A percentile compares a stretch with the other conserved stretches of the same genome.
Evolutionary conservation across 2,888 invertebrate species (phyloP).

Genomic region (Steinernema carpocapsae): DNA sequence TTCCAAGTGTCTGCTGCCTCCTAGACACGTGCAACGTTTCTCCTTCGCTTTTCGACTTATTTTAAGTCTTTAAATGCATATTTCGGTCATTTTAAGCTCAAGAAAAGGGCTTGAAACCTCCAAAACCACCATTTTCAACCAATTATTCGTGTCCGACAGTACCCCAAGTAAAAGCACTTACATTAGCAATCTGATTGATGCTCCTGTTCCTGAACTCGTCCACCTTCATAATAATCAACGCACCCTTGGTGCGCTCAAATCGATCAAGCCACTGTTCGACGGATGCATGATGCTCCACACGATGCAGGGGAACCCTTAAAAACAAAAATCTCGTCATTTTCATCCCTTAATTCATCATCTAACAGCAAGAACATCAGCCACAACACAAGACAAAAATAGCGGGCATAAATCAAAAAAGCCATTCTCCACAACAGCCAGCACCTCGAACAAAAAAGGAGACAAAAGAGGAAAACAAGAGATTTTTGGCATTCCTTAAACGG

Average conservation of each 20-base stretch:
- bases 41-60: too few relatives aligned
- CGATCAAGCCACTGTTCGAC: slow-evolving; percentile 67
- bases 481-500: neutral
- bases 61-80: too few relatives aligned
- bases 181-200: slow-evolving; percentile 61
- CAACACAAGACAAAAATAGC: slow-evolving; percentile 10
- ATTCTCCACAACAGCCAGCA: slow-evolving; percentile 20
- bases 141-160: too few relatives aligned
- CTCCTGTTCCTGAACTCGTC: slow-evolving; percentile 63
- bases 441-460: slow-evolving; percentile 29
- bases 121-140: neutral
- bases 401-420: slow-evolving; percentile 14
- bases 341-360: slow-evolving; percentile 19
- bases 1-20: too few relatives aligned
- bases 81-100: too few relatives aligned
- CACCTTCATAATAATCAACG: slow-evolving; percentile 62
- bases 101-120: neutral
- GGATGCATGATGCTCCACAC: slow-evolving; percentile 60
- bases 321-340: neutral
- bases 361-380: slow-evolving; percentile 30
- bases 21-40: too few relatives aligned
- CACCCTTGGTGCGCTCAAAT: slow-evolving; percentile 62
- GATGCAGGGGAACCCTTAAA: slow-evolving; percentile 63
- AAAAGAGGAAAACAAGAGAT: too few relatives aligned
- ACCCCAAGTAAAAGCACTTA: slow-evolving; percentile 43